Conservation (phyloP, 2,113 vertebrate species). For the Lonchura striata region DNA sequence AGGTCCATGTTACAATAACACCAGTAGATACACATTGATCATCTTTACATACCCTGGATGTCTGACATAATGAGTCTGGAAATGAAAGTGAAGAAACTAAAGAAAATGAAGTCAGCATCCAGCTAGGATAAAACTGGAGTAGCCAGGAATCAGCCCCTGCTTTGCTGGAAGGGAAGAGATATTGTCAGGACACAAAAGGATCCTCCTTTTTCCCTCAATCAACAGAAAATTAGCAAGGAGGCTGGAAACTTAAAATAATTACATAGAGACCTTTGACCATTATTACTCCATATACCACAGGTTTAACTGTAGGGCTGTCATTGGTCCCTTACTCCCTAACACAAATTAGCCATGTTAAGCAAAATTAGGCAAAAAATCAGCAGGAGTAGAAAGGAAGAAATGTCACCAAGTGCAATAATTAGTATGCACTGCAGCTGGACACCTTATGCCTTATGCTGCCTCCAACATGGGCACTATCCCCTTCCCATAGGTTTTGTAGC, state of each 20-base stretch:
- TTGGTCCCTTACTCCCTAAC: neutral
- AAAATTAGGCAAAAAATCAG: neutral
- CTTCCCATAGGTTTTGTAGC: neutral
- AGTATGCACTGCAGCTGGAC: neutral
- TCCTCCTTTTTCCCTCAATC: neutral
- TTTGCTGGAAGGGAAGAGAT: neutral
- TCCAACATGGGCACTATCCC: neutral
- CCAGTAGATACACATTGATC: neutral
- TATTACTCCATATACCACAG: neutral
- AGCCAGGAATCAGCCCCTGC: neutral
- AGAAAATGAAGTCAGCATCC: neutral
- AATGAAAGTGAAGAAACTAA: neutral
- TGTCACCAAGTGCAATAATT: neutral
- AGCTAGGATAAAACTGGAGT: neutral
- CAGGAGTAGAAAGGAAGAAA: neutral
- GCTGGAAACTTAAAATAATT: neutral
- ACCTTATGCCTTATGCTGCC: neutral
- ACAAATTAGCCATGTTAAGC: neutral
- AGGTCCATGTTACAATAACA: neutral
- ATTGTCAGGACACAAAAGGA: neutral
- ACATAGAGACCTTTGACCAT: neutral
- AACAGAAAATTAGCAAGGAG: neutral
- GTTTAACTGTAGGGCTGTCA: neutral
- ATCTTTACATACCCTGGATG: neutral
- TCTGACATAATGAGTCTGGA: neutral